These are phyloP conservation scores for Pangasius sanitwongsei DNA, from an alignment of 2,797 vertebrate genomes.

Conservation along the genomic window DNA sequence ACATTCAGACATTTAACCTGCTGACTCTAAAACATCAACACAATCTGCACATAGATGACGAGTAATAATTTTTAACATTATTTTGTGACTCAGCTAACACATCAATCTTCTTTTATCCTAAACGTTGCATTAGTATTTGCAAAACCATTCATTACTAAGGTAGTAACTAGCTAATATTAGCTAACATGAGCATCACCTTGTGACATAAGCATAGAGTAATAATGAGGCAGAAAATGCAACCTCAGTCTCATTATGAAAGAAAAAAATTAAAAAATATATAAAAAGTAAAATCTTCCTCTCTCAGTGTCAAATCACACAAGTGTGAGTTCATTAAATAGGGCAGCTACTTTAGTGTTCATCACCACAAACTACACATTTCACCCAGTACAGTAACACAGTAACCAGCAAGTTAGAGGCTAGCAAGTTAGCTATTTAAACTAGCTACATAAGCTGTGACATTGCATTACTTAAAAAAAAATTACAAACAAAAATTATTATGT, in stretches of 20 bases:
- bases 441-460: not conserved
- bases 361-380: not conserved
- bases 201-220: not conserved
- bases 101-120: not conserved
- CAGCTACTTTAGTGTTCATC: not conserved
- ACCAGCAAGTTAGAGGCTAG: not conserved
- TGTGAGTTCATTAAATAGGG: not conserved
- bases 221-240: not conserved
- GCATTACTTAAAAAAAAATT: not conserved
- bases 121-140: not conserved
- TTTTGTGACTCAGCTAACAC: not conserved
- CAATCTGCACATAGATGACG: not conserved
- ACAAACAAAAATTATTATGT: too few relatives aligned
- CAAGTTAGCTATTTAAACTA: not conserved
- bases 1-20: not conserved
- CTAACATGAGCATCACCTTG: not conserved
- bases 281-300: not conserved
- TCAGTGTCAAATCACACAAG: not conserved
- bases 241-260: not conserved
- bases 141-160: not conserved
- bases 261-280: not conserved
- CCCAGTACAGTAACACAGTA: not conserved
- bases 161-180: not conserved
- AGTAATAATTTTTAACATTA: too few relatives aligned
- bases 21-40: not conserved